Percentiles rank a stretch among this genome's conserved stretches.
phyloP scores from a whole-genome alignment of 2,888 invertebrate species.

The Aricia artaxerxes region DNA sequence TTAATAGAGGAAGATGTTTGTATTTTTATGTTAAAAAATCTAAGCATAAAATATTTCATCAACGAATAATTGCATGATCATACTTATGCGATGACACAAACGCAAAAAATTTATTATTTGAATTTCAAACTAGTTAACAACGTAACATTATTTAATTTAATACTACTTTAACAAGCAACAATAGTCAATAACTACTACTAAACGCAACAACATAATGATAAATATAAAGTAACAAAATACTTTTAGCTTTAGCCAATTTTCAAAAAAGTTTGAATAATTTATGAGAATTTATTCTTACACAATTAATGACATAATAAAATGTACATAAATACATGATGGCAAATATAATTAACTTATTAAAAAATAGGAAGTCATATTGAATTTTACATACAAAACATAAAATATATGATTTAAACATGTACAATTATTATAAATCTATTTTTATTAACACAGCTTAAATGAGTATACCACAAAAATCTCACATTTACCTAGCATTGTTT shows the following conservation, averaged over 20 bases:
- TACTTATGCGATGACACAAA: neutral
- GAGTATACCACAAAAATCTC: neutral
- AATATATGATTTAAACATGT: neutral
- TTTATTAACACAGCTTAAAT: neutral
- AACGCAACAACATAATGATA: neutral
- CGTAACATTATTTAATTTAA: neutral
- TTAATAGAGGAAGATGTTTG: neutral
- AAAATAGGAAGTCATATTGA: neutral
- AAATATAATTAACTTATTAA: neutral
- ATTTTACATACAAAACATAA: neutral
- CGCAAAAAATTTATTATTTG: neutral
- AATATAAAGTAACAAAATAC: neutral
- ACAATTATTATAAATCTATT: neutral
- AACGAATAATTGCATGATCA: neutral
- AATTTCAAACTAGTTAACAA: neutral
- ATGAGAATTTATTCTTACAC: neutral
- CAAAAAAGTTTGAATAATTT: neutral
- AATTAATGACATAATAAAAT: neutral
- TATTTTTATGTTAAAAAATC: neutral
- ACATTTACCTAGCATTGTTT: neutral
- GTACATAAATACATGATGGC: neutral
- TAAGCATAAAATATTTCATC: neutral
- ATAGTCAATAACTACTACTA: neutral
- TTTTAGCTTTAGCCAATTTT: neutral
- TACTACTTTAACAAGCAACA: slow-evolving; percentile 18